Percentiles rank a stretch among this genome's conserved stretches.
phyloP scores from a whole-genome alignment of 2,113 vertebrate species.

The Brachyhypopomus occidentalis region DNA sequence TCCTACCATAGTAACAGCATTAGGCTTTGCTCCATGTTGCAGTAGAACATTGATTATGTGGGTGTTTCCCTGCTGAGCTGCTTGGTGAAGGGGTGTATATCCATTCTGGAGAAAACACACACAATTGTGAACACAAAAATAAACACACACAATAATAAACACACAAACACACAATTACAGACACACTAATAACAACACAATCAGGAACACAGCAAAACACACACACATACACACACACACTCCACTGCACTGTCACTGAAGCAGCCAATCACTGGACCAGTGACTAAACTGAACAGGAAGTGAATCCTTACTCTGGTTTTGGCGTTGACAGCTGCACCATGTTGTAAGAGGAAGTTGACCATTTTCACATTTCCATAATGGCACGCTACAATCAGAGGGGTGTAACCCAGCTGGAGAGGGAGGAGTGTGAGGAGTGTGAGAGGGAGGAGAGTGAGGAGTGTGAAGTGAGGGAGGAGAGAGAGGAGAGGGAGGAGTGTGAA shows the following conservation, averaged over 20 bases:
- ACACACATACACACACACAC: no score
- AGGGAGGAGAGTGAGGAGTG: background rate
- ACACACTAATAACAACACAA: no score
- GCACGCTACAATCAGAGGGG: constrained; percentile 94
- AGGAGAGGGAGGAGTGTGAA: constrained; percentile 55
- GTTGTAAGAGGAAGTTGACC: constrained; percentile 95
- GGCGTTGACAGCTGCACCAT: constrained; percentile 87
- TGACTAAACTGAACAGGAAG: background rate
- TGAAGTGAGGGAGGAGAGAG: constrained; percentile 63
- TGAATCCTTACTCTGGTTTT: constrained; percentile 87
- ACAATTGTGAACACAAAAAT: background rate
- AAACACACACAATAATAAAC: constrained; percentile 5
- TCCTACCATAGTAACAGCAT: constrained; percentile 87
- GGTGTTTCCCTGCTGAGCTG: constrained; percentile 96
- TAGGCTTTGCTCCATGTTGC: constrained; percentile 90
- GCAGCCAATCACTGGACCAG: no score
- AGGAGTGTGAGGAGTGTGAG: constrained; percentile 26
- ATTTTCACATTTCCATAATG: constrained; percentile 98
- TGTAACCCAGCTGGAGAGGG: constrained; percentile 86
- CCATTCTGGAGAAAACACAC: constrained; percentile 78
- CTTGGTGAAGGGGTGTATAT: constrained; percentile 95
- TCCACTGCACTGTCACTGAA: no score
- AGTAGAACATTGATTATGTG: constrained; percentile 94
- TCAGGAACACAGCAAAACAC: no score
- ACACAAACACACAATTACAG: background rate